phyloP scores from a whole-genome alignment of 2,888 invertebrate genomes.

The Nemotelus pantherinus region DNA sequence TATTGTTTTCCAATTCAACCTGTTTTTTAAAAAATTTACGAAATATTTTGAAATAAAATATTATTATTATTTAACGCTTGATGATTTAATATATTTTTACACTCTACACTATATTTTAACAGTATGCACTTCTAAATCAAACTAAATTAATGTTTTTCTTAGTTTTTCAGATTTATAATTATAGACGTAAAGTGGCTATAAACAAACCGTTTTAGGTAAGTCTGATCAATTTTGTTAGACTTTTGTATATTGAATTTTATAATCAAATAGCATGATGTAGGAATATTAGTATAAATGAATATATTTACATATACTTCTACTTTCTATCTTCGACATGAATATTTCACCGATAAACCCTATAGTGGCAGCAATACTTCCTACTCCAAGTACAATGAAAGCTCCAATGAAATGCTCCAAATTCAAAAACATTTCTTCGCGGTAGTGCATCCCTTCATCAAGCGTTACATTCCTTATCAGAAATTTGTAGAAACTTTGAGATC shows the following conservation, averaged over 20 bases:
- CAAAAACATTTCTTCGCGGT: constrained; percentile 1
- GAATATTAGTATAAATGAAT: too few species aligned
- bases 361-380: constrained; percentile 16
- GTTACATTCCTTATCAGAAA: constrained; percentile 29
- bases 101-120: not conserved
- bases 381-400: constrained; percentile 40
- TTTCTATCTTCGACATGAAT: not conserved
- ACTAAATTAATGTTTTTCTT: constrained; percentile 6
- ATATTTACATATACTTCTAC: not conserved
- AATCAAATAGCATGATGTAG: too few species aligned
- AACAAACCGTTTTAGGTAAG: constrained; percentile 9
- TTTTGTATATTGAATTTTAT: not conserved
- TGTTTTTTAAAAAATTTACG: too few species aligned
- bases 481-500: constrained; percentile 24
- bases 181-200: constrained; percentile 1
- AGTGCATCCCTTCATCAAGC: not conserved
- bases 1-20: too few species aligned
- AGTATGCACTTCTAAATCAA: not conserved
- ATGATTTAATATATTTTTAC: not conserved
- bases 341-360: constrained; percentile 29
- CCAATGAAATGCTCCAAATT: constrained; percentile 42
- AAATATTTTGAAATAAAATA: too few species aligned
- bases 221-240: not conserved
- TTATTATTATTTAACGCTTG: too few species aligned
- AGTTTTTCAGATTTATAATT: constrained; percentile 31